Evolutionary conservation across 2,797 vertebrate genomes (phyloP), one percentile per base, ranked within the genome.

Genomic region (Sciaenops ocellatus): DNA sequence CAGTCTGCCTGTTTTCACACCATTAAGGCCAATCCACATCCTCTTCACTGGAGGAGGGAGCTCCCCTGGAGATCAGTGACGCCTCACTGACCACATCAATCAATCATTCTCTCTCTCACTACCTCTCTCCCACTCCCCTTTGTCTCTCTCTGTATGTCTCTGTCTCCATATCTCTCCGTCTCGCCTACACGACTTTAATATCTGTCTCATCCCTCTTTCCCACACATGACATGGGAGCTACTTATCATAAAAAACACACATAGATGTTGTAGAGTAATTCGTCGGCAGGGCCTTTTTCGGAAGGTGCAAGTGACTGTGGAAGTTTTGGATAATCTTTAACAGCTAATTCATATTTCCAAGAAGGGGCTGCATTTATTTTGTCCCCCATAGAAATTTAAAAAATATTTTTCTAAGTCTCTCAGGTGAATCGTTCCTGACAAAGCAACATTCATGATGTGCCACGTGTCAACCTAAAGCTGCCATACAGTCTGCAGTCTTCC

Each of bases 21-120:
- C 84, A 90, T 88, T 88, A 78, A 75, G 61, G 71, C 88, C 85
- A 91, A 87, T 93, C 90, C 84, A 66, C 90, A 92, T 92, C 86
- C 86, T 90, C 85, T 78, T 78, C 74, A 76, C 73, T 59, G 46
- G 67, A 67, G 84, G 76, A 73, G 66, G 50, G 79, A 78, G 76
- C 89, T 93, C 92, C 91, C 74, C 68, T 88, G 85, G 92, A 95
- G 94, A 95, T 95, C 94, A 93, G 93, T 94, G 92, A 91, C 89
- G 87, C 93, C 87, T 95, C 93, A 95, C 86, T 93, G 93, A 94
- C 93, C 92, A 94, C 92, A 94, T 95, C 95, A 95, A 94, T 96
- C 94, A 94, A 90, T 93, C 91, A 92, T 91, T 86, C 86, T 87
- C 86, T 74, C 81, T 90, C 76, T 13, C 65, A 85, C 90, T 75